Percentiles rank a stretch among this genome's conserved stretches.
Conservation (phyloP, 64 coral and sea anemone genomes). For the Porites australiensis region DNA sequence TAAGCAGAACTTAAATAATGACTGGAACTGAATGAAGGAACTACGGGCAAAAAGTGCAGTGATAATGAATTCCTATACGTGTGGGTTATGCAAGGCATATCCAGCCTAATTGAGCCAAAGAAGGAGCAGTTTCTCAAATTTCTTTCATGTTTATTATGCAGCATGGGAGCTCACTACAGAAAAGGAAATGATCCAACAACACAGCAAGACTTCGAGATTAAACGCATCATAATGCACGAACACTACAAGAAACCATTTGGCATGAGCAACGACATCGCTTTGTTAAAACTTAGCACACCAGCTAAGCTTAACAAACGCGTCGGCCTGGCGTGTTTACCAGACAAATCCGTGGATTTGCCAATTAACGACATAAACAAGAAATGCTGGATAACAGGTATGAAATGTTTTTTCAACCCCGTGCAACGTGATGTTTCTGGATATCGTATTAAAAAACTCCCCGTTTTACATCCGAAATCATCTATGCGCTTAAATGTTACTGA, state of each 20-base stretch:
- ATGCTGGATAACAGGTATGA: slow-evolving; percentile 78
- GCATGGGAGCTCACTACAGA: slow-evolving; percentile 72
- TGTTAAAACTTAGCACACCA: slow-evolving; percentile 60
- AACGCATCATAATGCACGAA: slow-evolving; percentile 60
- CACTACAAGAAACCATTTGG: slow-evolving; percentile 71
- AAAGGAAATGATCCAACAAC: neutral
- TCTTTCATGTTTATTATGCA: neutral
- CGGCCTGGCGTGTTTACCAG: slow-evolving; percentile 72
- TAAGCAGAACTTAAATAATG: too few species aligned
- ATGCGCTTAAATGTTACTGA: too few species aligned
- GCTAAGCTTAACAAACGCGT: slow-evolving; percentile 69
- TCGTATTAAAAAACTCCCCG: too few species aligned
- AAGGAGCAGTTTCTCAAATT: too few species aligned
- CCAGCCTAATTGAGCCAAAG: too few species aligned
- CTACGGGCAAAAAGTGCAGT: too few species aligned
- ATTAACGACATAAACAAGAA: slow-evolving; percentile 57
- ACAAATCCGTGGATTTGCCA: slow-evolving; percentile 22
- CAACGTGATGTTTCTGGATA: too few species aligned
- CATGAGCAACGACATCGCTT: slow-evolving; percentile 64
- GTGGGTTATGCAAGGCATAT: too few species aligned
- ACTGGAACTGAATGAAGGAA: too few species aligned
- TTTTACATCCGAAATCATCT: too few species aligned
- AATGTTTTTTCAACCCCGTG: too few species aligned
- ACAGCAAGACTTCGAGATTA: slow-evolving; percentile 67
- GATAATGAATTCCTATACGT: too few species aligned